Base-by-base conservation (phyloP, 2,797 vertebrate genomes). In the Alfaro cultratus region DNA sequence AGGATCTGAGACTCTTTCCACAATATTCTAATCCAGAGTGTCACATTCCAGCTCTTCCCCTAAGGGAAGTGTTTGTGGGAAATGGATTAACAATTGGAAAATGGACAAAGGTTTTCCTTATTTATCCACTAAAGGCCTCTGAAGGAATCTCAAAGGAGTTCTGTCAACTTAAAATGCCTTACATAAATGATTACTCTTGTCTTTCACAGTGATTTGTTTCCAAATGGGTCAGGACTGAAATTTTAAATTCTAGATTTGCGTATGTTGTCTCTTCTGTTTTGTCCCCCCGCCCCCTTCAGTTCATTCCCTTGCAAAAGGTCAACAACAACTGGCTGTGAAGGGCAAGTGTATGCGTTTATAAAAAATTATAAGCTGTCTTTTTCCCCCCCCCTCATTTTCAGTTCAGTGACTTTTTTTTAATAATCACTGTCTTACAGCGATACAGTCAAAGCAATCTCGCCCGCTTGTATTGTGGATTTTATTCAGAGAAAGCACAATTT, bases 121-220 rank as follows among this genome's bases (percentile, higher is more conserved):
- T 96, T 95, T 96, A 94, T 93, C 90, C 88, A 93, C 87, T 94
- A 88, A 91, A 95, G 89, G 89, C 94, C 95, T 96, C 96, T 95
- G 95, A 95, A 96, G 94, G 94, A 95, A 93, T 94, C 94, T 95
- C 93, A 95, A 96, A 93, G 96, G 92, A 96, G 97, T 97, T 97
- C 81, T 93, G 94, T 97, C 96, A 97, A 98, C 96, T 97, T 96
- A 96, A 97, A 98, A 97, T 99, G 98, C 98, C 98, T 99, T 99
- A 99, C 97, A 87, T 94, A 93, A 97, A 97, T 94, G 95, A 94
- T 96, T 96, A 93, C 94, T 94, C 96, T 97, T 97, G 96, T 97
- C 96, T 95, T 96, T 97, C 96, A 97, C 96, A 95, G 93, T 96
- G 94, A 96, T 95, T 95, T 94, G 95, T 94, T 96, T 91, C 92